Conservation (phyloP, 2,797 vertebrate species). For the Platyrinchus mystaceus region DNA sequence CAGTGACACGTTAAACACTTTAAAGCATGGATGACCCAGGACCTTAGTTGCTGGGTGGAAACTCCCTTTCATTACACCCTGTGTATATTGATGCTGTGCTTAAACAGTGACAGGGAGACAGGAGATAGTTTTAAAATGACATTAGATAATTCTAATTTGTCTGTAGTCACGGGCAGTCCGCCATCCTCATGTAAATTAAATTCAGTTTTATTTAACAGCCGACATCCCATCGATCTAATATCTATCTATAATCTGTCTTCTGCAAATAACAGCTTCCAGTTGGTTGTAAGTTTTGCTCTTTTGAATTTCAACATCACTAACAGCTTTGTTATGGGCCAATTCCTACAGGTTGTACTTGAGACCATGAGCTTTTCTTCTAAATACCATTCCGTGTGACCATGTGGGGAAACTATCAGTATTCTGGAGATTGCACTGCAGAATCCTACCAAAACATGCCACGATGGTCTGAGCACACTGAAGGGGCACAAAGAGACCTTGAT, state of each 20-base stretch:
- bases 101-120: neutral
- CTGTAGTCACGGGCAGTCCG: neutral
- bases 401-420: neutral
- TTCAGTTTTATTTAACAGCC: neutral
- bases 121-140: neutral
- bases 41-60: neutral
- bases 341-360: neutral
- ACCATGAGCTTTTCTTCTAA: neutral
- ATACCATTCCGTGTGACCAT: neutral
- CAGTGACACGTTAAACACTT: neutral
- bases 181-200: neutral
- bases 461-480: neutral
- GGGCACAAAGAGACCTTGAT: neutral
- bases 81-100: neutral
- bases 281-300: neutral
- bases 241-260: neutral
- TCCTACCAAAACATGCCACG: neutral
- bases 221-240: neutral
- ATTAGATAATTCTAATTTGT: neutral
- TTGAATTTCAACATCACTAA: neutral
- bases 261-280: neutral
- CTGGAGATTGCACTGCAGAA: neutral
- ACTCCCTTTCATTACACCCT: neutral
- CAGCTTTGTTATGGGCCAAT: neutral
- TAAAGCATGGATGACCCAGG: fast-evolving